Conservation (phyloP, 2,113 vertebrate genomes). For the Anhinga rufa region DNA sequence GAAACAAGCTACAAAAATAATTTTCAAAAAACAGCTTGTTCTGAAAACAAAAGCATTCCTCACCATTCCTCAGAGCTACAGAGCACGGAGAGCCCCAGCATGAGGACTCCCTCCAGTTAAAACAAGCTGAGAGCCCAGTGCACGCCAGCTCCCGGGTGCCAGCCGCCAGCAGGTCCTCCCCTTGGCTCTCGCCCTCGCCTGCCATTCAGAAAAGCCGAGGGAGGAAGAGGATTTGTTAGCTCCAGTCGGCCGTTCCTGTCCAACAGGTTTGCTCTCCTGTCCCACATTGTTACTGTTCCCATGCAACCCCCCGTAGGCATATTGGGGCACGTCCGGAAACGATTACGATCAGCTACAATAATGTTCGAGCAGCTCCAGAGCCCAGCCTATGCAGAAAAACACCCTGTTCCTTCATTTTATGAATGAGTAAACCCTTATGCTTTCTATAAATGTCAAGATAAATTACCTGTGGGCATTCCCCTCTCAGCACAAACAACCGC, state of each 20-base stretch:
- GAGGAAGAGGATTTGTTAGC: not conserved
- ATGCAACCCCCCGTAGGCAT: conserved; percentile 29
- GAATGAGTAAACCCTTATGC: conserved; percentile 49
- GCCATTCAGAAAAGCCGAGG: not conserved
- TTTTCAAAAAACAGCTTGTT: not conserved
- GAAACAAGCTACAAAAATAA: not conserved
- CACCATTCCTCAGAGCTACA: not conserved
- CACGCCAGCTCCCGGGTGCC: not conserved
- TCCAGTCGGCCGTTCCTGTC: not conserved
- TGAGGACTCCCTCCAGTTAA: not conserved
- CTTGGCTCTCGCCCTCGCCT: not conserved
- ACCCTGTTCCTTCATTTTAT: conserved; percentile 30
- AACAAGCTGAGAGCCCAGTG: not conserved
- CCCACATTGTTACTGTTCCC: conserved; percentile 25
- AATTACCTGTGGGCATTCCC: conserved; percentile 39
- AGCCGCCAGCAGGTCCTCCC: not conserved
- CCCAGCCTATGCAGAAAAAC: conserved; percentile 1
- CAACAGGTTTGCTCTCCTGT: conserved; percentile 1
- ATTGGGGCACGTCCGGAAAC: conserved; percentile 60
- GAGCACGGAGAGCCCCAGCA: not conserved
- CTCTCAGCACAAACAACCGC: not conserved
- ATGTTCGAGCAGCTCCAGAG: conserved; percentile 14
- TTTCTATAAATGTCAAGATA: conserved; percentile 51
- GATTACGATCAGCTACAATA: conserved; percentile 45
- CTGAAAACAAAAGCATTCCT: not conserved